Evolutionary conservation across 2,113 vertebrate genomes (phyloP).

Genomic region (Australoheros scitulus): DNA sequence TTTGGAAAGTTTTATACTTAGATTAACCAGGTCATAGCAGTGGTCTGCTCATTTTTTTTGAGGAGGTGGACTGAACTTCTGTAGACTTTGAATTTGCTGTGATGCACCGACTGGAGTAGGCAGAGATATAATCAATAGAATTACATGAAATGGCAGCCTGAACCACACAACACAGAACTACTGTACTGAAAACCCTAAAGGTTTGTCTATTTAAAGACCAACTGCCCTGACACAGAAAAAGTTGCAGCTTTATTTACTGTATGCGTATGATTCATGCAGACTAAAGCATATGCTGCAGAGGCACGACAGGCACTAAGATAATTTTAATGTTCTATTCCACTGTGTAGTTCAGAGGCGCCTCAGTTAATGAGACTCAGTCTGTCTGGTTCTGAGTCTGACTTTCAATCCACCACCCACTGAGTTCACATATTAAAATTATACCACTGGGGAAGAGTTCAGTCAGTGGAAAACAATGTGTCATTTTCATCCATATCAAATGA

Average conservation of each 20-base stretch:
- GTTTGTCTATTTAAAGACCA: slow-evolving; percentile 47
- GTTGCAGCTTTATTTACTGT: slow-evolving; percentile 22
- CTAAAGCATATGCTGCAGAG: slow-evolving; percentile 29
- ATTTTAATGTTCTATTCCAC: slow-evolving; percentile 41
- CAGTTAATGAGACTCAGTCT: slow-evolving; percentile 47
- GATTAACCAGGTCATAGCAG: slow-evolving; percentile 34
- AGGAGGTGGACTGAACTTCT: slow-evolving; percentile 40
- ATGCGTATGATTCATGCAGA: slow-evolving; percentile 21
- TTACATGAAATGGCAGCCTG: slow-evolving; percentile 35
- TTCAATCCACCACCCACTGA: slow-evolving; percentile 49
- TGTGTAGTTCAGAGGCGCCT: slow-evolving; percentile 33
- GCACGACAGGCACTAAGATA: slow-evolving; percentile 14
- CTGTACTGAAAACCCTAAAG: slow-evolving; percentile 38
- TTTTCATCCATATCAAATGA: slow-evolving; percentile 34
- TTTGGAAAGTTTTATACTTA: not conserved
- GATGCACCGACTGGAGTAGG: slow-evolving; percentile 30
- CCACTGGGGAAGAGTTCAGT: slow-evolving; percentile 22
- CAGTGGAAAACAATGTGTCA: slow-evolving; percentile 39
- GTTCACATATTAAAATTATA: slow-evolving; percentile 42
- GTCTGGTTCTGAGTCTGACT: slow-evolving; percentile 43
- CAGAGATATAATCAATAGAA: slow-evolving; percentile 60
- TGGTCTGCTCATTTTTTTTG: slow-evolving; percentile 26
- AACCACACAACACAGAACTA: slow-evolving; percentile 15
- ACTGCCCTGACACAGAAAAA: slow-evolving; percentile 17
- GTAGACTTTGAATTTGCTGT: slow-evolving; percentile 16